Evolutionary conservation across 2,888 invertebrate species (phyloP).

Genomic region (Stomorhina lunata): DNA sequence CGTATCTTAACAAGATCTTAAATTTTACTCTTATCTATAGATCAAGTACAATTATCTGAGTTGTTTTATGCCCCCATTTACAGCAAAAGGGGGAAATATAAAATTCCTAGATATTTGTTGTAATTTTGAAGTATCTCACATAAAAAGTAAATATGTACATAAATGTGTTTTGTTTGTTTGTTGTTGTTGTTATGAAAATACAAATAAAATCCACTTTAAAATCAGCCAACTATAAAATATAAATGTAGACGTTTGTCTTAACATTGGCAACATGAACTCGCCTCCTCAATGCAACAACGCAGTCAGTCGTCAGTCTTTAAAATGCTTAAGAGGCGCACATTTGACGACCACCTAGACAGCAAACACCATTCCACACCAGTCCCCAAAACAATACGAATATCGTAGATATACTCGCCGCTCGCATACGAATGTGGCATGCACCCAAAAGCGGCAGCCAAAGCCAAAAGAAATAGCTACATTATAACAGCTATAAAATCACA

Average conservation of each 20-base stretch:
- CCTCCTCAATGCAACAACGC: constrained; percentile 49
- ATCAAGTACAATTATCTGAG: constrained; percentile 53
- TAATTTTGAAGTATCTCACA: not conserved
- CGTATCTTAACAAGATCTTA: constrained; percentile 63
- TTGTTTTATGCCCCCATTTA: not conserved
- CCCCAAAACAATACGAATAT: not conserved
- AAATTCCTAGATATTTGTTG: constrained; percentile 4
- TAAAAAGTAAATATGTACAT: too few species aligned
- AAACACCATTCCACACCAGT: constrained; percentile 62
- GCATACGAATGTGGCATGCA: constrained; percentile 50
- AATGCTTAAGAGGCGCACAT: constrained; percentile 60
- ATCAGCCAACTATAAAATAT: constrained; percentile 62
- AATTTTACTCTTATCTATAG: constrained; percentile 61
- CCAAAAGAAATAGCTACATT: not conserved
- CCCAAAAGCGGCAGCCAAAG: constrained; percentile 28
- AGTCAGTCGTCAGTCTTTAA: too few species aligned
- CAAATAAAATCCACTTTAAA: constrained; percentile 48
- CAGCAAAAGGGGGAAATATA: not conserved
- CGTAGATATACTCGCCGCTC: too few species aligned
- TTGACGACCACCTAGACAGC: constrained; percentile 66
- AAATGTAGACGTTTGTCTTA: constrained; percentile 64
- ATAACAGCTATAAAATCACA: constrained; percentile 7
- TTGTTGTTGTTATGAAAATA: too few species aligned
- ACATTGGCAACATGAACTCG: constrained; percentile 65
- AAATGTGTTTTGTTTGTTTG: too few species aligned